A percentile compares a stretch with the other conserved stretches of the same genome.
phyloP scores from a whole-genome alignment of 1,140 invertebrate genomes.

The Kradibia gibbosae region DNA sequence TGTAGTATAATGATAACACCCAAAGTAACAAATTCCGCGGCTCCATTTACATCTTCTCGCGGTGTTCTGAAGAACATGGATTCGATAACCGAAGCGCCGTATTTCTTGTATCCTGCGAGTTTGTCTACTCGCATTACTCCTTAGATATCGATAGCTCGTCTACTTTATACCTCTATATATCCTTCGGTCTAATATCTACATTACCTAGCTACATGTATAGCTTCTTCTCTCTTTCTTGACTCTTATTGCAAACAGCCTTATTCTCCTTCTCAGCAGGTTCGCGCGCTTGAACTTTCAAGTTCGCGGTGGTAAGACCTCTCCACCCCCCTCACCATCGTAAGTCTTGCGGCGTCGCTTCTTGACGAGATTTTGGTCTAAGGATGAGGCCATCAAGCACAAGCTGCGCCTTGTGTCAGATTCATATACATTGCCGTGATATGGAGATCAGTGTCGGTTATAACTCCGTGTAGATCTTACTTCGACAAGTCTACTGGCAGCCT shows the following conservation, averaged over 20 bases:
- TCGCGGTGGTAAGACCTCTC: conserved; percentile 27
- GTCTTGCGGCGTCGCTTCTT: conserved; percentile 57
- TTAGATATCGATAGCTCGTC: conserved; percentile 66
- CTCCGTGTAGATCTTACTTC: not conserved
- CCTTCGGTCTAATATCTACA: conserved; percentile 65
- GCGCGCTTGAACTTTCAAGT: conserved; percentile 30
- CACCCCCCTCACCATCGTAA: conserved; percentile 31
- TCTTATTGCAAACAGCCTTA: not conserved
- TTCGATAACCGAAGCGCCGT: conserved; percentile 44
- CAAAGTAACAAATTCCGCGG: not conserved
- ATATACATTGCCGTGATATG: conserved; percentile 42
- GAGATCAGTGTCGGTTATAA: conserved; percentile 49
- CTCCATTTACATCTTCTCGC: conserved; percentile 42
- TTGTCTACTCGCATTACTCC: conserved; percentile 64
- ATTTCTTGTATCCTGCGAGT: conserved; percentile 53
- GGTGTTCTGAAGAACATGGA: not conserved
- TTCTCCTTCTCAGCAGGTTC: conserved; percentile 64
- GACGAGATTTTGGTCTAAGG: conserved; percentile 63
- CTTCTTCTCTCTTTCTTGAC: conserved; percentile 26
- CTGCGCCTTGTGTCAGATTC: conserved; percentile 49
- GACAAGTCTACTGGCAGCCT: not conserved
- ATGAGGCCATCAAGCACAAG: conserved; percentile 71
- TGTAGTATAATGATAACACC: conserved; percentile 4
- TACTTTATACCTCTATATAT: conserved; percentile 60
- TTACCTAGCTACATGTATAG: conserved; percentile 61